Evolutionary conservation across 1,140 invertebrate genomes (phyloP), one percentile per base, ranked within the genome.

Genomic region (Hyposmocoma kahamanoa): DNA sequence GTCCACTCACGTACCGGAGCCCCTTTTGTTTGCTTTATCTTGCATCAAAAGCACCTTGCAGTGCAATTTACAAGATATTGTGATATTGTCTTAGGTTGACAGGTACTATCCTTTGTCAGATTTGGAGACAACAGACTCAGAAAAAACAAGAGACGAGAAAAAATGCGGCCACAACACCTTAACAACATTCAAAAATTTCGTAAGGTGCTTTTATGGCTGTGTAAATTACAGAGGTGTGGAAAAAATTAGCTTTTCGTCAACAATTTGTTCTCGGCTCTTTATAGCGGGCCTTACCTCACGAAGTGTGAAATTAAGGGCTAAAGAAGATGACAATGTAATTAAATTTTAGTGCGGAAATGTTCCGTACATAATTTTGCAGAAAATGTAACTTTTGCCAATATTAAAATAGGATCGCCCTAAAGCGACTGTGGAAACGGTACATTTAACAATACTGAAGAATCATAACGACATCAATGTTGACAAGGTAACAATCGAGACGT

Each of bases 31-130:
- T 51, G 53, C 36, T 47, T 19, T 30, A 49, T 62, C 56, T 75
- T 53, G 47, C 56, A 65, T 67, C 66, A 52, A 72, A 70, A 67
- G 48, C 70, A 72, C 74, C 75, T 71, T 69, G 70, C 64, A 42
- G 58, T 48, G 59, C 69, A 81, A 84, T 80, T 78, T 71, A 58
- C 46, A 50, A 62, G 67, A n/a, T n/a, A n/a, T n/a, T 13, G 15
- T 2, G 32, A 69, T 68, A 72, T 78, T 84, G 74, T 82, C 67
- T 75, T 66, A 67, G 51, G 64, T 21, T 43, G 56, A 74, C 80
- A 79, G 77, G 80, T 81, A 84, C 52, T 30, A 22, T 59, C 67
- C 59, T 69, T 77, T 75, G 65, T 72, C 50, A 56, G 38, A 50
- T 46, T 32, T 56, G 48, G 57, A 62, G 62, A 70, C 67, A 61